Conservation (phyloP, 2,113 vertebrate species). For the Hiodon alosoides region DNA sequence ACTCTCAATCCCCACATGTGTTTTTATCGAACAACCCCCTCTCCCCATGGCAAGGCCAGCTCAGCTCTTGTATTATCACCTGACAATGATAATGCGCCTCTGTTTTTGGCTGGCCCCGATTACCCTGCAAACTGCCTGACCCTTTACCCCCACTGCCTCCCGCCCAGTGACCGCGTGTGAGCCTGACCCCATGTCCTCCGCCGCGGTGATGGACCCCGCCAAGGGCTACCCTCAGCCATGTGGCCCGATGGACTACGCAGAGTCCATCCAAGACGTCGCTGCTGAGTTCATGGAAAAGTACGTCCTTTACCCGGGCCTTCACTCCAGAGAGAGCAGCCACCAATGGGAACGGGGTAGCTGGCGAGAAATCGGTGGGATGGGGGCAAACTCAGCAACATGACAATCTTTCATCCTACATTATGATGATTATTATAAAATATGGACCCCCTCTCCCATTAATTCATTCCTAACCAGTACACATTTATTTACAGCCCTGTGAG, state of each 20-base stretch:
- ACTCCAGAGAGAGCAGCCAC: not conserved
- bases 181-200: conserved; percentile 44
- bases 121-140: not conserved
- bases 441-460: no score
- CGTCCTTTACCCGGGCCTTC: conserved; percentile 19
- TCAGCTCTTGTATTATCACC: not conserved
- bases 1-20: not conserved
- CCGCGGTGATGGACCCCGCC: conserved; percentile 46
- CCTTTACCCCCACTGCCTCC: not conserved
- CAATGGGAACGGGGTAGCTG: not conserved
- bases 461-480: no score
- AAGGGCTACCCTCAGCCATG: conserved; percentile 34
- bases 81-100: not conserved
- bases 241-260: not conserved
- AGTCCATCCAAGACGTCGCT: conserved; percentile 39
- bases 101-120: conserved; percentile 4
- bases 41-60: not conserved
- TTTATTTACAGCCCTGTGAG: no score
- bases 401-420: no score
- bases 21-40: not conserved
- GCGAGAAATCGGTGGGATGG: not conserved
- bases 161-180: conserved; percentile 65
- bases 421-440: no score
- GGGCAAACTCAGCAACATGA: not conserved
- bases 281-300: conserved; percentile 55